These are phyloP conservation scores for Quadriops clusia DNA, from an alignment of 2,888 invertebrate species.

Conservation along the genomic window DNA sequence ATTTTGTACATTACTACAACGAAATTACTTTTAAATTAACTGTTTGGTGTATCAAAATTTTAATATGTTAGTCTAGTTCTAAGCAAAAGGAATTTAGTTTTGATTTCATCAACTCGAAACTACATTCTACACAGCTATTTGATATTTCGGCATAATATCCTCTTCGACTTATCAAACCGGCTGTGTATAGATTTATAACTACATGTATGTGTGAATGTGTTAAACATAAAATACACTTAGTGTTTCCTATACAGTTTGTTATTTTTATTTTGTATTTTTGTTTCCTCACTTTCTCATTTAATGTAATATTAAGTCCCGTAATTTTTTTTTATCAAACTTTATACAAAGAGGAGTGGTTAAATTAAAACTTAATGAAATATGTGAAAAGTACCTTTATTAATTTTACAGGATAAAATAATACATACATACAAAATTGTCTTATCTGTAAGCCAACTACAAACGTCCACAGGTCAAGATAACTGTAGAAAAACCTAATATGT, in stretches of 20 bases:
- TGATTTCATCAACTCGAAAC: slow-evolving; percentile 24
- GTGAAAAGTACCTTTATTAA: no score
- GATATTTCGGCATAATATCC: slow-evolving; percentile 28
- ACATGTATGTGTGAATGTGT: slow-evolving; percentile 39
- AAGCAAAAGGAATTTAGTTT: slow-evolving; percentile 24
- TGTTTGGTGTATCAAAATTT: slow-evolving; percentile 27
- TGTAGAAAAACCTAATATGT: no score
- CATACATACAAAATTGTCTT: slow-evolving; percentile 8
- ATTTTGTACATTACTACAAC: slow-evolving; percentile 32
- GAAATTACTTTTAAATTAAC: slow-evolving; percentile 23
- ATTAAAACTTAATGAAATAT: not conserved
- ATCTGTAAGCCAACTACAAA: no score
- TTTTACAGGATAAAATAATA: no score
- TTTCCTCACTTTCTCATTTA: not conserved
- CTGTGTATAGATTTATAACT: slow-evolving; percentile 30
- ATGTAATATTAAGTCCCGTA: no score
- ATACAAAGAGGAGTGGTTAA: not conserved
- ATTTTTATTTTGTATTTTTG: slow-evolving; percentile 7
- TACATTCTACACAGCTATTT: slow-evolving; percentile 28
- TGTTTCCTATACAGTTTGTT: slow-evolving; percentile 24
- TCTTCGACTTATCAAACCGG: slow-evolving; percentile 33
- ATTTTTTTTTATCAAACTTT: no score
- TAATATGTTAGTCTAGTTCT: slow-evolving; percentile 24
- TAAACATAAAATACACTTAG: slow-evolving; percentile 33
- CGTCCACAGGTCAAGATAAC: no score